Base-by-base conservation (phyloP, 2,888 invertebrate species). In the Formica aserva region DNA sequence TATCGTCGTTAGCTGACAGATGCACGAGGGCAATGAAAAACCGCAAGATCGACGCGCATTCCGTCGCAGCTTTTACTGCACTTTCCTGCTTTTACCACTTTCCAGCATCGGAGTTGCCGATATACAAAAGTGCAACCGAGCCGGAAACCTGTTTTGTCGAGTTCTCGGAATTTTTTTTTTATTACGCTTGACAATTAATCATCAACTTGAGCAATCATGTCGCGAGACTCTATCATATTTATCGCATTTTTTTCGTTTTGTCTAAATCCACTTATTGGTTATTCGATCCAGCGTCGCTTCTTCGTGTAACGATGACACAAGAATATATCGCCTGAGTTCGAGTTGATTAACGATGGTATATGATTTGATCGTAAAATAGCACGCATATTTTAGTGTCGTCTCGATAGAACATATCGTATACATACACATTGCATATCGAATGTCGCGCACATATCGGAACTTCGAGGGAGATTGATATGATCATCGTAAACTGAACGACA, bases 41-140 rank as follows among this genome's bases (percentile, higher is more conserved):
- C 83, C 85, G 63, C 89, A 84, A 88, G 87, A 87, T 69, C 82
- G 75, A 29, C 48, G 74, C 74, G 69, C 89, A 87, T 89, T 88
- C 84, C 89, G 67, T n/a, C 57, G 80, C 45, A 66, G 89, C 85
- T 88, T 89, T 88, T 88, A 87, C 87, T 35, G 32, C 83, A 89
- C 88, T 89, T 89, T 87, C 89, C 84, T 83, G 83, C 82, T 89
- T 89, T 88, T 88, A 87, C 86, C 88, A 89, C 88, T 89, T 89
- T 87, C 89, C 86, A 84, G 82, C 84, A 32, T 18, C 15, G 32
- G 71, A 41, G 26, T 76, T 66, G 83, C 26, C 75, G 82, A 82
- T 55, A 55, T 62, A 86, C 83, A 85, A 86, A 87, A 77, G 77
- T 80, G 76, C 77, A 85, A 82, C 82, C 83, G 63, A 71, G 74